Evolutionary conservation across 1,140 invertebrate genomes (phyloP).

Genomic region (Phthorimaea operculella): DNA sequence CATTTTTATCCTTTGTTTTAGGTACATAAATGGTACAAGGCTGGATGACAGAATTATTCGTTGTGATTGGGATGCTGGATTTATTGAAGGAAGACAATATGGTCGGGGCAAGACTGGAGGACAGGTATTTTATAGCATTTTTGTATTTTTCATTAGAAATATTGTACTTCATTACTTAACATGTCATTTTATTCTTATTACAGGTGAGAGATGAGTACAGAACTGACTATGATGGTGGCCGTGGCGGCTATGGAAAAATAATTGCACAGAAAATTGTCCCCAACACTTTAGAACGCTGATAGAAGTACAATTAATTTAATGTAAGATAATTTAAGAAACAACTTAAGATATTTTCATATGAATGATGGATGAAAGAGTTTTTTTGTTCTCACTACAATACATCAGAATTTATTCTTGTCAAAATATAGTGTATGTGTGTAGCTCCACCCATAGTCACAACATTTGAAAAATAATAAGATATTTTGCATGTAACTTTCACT

Average conservation of each 20-base stretch:
- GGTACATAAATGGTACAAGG: constrained; percentile 95
- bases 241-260: constrained; percentile 97
- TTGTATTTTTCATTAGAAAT: not conserved
- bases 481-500: no score
- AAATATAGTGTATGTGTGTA: no score
- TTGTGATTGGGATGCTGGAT: constrained; percentile 99
- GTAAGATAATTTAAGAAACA: not conserved
- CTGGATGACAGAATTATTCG: constrained; percentile 97
- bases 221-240: constrained; percentile 95
- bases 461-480: no score
- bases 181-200: constrained; percentile 21
- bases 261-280: constrained; percentile 83
- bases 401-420: no score
- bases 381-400: no score
- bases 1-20: constrained; percentile 31
- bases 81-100: constrained; percentile 98
- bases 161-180: not conserved
- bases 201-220: constrained; percentile 98
- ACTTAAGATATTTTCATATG: not conserved
- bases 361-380: no score
- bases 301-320: constrained; percentile 1
- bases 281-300: constrained; percentile 65
- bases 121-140: constrained; percentile 74
- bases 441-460: no score
- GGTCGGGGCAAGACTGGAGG: constrained; percentile 98